Evolutionary conservation across 1,140 invertebrate genomes (phyloP).

Genomic region (Odontomachus brunneus): DNA sequence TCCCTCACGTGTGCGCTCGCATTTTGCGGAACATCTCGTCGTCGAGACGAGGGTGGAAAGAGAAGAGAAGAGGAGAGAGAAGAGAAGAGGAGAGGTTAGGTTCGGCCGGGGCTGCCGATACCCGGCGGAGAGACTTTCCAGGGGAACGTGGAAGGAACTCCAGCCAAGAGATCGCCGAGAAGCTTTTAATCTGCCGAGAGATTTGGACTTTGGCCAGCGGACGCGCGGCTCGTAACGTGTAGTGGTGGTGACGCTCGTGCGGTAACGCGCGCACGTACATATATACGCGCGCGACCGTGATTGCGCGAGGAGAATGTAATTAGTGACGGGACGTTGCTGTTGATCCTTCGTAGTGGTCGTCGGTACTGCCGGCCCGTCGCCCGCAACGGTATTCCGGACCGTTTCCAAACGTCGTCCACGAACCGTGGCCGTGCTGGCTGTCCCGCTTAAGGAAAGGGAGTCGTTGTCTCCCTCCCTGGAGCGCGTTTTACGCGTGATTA

Average conservation of each 20-base stretch:
- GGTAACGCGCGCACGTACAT: constrained; percentile 59
- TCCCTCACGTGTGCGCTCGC: constrained; percentile 40
- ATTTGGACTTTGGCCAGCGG: constrained; percentile 80
- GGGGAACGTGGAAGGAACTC: constrained; percentile 68
- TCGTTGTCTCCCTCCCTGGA: constrained; percentile 49
- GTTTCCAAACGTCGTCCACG: constrained; percentile 61
- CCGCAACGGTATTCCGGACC: constrained; percentile 65
- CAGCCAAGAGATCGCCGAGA: constrained; percentile 75
- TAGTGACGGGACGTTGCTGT: constrained; percentile 75
- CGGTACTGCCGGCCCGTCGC: constrained; percentile 37
- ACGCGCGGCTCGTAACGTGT: constrained; percentile 43
- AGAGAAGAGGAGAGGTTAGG: not conserved
- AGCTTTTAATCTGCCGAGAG: constrained; percentile 81
- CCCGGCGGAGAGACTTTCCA: constrained; percentile 65
- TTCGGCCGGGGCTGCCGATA: constrained; percentile 34
- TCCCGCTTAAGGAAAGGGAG: constrained; percentile 51
- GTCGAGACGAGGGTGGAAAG: constrained; percentile 12
- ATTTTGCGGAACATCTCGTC: constrained; percentile 8
- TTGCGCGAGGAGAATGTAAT: constrained; percentile 81
- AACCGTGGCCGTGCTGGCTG: constrained; percentile 33
- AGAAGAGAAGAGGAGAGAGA: not conserved
- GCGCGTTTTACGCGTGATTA: constrained; percentile 66
- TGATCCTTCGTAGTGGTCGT: constrained; percentile 63
- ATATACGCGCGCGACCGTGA: constrained; percentile 73
- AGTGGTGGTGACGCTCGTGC: constrained; percentile 9